A percentile compares a stretch with the other conserved stretches of the same genome.
Evolutionary conservation across 2,113 vertebrate genomes (phyloP).

Genomic region (Carassius auratus): DNA sequence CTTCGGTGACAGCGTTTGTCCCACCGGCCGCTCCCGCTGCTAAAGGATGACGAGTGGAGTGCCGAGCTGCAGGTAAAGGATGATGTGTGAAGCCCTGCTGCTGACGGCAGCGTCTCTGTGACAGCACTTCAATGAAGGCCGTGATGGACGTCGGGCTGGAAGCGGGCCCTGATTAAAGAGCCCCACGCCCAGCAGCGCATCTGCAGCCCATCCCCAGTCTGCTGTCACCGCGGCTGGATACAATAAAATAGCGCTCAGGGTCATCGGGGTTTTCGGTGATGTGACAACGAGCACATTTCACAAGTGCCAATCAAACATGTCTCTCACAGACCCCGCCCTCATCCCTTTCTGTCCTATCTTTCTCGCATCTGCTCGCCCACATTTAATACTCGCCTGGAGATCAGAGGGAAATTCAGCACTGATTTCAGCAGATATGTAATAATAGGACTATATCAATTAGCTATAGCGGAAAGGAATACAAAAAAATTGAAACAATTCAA

Average conservation of each 20-base stretch:
- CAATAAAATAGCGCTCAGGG: constrained; percentile 40
- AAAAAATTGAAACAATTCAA: neutral
- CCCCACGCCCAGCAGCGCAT: constrained; percentile 33
- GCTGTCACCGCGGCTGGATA: constrained; percentile 32
- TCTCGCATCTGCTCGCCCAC: neutral
- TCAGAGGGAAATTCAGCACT: neutral
- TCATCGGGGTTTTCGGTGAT: constrained; percentile 36
- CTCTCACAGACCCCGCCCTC: constrained; percentile 7
- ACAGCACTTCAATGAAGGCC: constrained; percentile 40
- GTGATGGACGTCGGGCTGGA: constrained; percentile 43
- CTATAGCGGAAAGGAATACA: neutral
- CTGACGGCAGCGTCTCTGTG: constrained; percentile 17
- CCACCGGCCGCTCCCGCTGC: neutral
- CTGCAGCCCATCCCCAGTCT: neutral
- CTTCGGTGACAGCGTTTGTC: constrained; percentile 28
- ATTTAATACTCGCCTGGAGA: neutral
- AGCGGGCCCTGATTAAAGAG: constrained; percentile 50
- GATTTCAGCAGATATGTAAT: neutral
- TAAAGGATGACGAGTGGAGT: constrained; percentile 31
- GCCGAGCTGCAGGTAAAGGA: constrained; percentile 34
- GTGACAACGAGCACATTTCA: constrained; percentile 48
- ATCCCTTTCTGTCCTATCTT: neutral
- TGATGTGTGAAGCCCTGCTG: constrained; percentile 25
- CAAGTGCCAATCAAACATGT: constrained; percentile 32
- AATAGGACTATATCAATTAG: neutral